Evolutionary conservation across 2,797 vertebrate species (phyloP).

Genomic region (Crenuchus spilurus): DNA sequence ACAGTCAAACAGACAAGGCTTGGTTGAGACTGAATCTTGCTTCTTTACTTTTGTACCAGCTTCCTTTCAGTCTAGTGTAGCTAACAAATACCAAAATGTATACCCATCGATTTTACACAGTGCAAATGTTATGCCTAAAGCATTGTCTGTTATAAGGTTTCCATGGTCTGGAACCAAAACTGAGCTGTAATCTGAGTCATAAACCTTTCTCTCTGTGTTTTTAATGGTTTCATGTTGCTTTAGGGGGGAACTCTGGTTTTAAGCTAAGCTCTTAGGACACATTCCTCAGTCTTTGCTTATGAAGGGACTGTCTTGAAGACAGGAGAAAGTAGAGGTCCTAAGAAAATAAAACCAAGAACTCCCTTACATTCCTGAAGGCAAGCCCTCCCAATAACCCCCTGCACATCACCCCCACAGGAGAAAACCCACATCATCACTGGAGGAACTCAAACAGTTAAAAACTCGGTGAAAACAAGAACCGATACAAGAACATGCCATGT

Average conservation of each 20-base stretch:
- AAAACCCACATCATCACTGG: not conserved
- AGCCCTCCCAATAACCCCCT: not conserved
- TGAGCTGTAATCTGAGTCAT: not conserved
- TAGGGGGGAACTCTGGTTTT: not conserved
- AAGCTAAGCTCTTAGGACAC: not conserved
- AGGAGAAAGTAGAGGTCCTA: conserved; percentile 15
- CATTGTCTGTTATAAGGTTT: not conserved
- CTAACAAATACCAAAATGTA: not conserved
- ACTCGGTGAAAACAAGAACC: not conserved
- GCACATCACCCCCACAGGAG: not conserved
- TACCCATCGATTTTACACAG: no score
- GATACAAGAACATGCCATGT: not conserved
- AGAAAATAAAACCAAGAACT: conserved; percentile 29
- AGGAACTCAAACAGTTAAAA: not conserved
- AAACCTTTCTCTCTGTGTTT: not conserved
- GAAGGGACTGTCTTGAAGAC: conserved; percentile 13
- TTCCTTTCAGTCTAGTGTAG: not conserved
- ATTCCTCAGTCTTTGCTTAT: not conserved
- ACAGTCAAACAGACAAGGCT: no score
- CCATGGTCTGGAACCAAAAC: not conserved
- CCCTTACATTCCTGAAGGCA: conserved; percentile 30
- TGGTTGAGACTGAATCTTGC: not conserved
- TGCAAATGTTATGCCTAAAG: no score
- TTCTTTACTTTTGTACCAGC: no score
- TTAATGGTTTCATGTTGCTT: not conserved